phyloP scores from a whole-genome alignment of 1,140 invertebrate genomes.

The Drosophila pseudoobscura region DNA sequence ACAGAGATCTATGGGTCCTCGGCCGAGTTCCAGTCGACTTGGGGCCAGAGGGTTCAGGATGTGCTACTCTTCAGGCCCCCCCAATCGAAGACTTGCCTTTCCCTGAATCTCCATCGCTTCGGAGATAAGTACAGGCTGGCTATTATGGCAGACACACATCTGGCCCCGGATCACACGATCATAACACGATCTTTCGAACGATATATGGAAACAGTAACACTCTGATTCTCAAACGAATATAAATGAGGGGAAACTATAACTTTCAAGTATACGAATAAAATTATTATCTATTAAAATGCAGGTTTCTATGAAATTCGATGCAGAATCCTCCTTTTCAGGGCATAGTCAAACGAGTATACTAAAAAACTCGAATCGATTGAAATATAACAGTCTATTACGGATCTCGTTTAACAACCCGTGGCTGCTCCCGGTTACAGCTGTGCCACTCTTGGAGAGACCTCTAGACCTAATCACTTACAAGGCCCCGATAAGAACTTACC shows the following conservation, averaged over 20 bases:
- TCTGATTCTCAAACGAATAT: conserved; percentile 29
- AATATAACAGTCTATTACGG: too few relatives aligned
- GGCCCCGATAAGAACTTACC: too few relatives aligned
- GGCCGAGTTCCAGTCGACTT: conserved; percentile 84
- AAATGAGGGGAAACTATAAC: not conserved
- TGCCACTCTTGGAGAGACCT: too few relatives aligned
- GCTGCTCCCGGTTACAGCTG: too few relatives aligned
- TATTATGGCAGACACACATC: conserved; percentile 90
- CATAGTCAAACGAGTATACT: too few relatives aligned
- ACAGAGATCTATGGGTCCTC: conserved; percentile 86
- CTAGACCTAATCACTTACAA: too few relatives aligned
- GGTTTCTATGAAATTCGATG: too few relatives aligned
- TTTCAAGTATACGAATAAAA: conserved; percentile 22
- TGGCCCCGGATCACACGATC: conserved; percentile 85
- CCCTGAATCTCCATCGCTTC: conserved; percentile 90
- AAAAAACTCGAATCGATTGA: too few relatives aligned
- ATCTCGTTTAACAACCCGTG: too few relatives aligned
- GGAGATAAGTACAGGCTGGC: conserved; percentile 87
- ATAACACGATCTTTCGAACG: conserved; percentile 75
- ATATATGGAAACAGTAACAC: conserved; percentile 71
- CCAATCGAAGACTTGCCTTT: conserved; percentile 91
- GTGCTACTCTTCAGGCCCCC: conserved; percentile 91
- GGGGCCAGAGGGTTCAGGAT: conserved; percentile 88
- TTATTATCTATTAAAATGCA: conserved; percentile 9
- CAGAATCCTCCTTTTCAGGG: too few relatives aligned